phyloP scores from a whole-genome alignment of 2,888 invertebrate genomes.

The Parapristionchus giblindavisi region DNA sequence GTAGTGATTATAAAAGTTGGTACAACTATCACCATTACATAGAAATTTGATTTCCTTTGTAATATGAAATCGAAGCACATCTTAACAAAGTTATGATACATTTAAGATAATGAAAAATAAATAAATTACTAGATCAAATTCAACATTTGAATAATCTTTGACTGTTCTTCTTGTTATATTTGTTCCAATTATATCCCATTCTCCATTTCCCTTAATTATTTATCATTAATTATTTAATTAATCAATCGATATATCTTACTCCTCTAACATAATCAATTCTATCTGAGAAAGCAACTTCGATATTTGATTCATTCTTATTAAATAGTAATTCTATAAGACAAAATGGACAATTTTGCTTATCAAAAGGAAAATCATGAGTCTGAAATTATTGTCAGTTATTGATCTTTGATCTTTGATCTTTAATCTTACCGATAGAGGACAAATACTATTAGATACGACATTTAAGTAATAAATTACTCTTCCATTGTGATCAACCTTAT shows the following conservation, averaged over 20 bases:
- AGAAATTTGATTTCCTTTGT: conserved; percentile 35
- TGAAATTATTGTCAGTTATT: neutral
- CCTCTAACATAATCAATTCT: conserved; percentile 13
- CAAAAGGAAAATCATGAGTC: conserved; percentile 21
- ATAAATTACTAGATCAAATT: conserved; percentile 19
- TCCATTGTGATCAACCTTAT: conserved; percentile 18
- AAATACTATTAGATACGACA: conserved; percentile 31
- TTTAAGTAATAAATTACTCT: conserved; percentile 26
- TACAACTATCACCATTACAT: conserved; percentile 33
- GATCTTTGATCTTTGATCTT: neutral
- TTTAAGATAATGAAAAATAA: too few relatives aligned
- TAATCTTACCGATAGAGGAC: conserved; percentile 20
- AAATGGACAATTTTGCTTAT: conserved; percentile 28
- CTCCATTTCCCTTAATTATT: conserved; percentile 26
- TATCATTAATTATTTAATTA: neutral
- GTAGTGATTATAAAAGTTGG: conserved; percentile 37
- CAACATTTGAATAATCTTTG: conserved; percentile 15
- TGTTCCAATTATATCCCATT: conserved; percentile 24
- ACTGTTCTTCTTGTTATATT: conserved; percentile 2
- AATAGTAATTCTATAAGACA: conserved; percentile 32
- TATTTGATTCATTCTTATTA: conserved; percentile 26
- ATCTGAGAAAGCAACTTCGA: conserved; percentile 20
- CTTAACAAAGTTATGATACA: neutral
- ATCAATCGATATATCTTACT: neutral
- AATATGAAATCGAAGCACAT: conserved; percentile 25